These are phyloP conservation scores for Stichodactyla mertensii DNA, from an alignment of 64 coral and sea anemone genomes.

Conservation along the genomic window DNA sequence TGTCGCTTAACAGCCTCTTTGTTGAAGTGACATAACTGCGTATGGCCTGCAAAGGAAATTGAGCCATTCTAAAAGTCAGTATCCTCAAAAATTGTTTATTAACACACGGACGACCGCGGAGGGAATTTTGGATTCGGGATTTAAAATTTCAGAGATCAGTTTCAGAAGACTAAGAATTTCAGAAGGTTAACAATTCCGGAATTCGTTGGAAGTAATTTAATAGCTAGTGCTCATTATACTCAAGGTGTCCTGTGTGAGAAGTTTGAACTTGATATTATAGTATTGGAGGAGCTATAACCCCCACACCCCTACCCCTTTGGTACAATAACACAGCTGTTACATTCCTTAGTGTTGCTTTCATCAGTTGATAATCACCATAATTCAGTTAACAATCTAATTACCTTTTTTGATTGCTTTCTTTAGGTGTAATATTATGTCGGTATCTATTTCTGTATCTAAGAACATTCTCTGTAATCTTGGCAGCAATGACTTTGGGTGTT, in stretches of 20 bases:
- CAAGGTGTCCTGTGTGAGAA: no score
- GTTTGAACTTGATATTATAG: no score
- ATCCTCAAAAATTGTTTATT: no score
- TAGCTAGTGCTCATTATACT: no score
- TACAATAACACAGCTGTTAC: no score
- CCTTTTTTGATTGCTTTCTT: slow-evolving; percentile 17
- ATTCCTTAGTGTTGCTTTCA: no score
- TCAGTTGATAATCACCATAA: not conserved
- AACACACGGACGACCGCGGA: no score
- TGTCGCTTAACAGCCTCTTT: not conserved
- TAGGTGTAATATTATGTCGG: slow-evolving; percentile 5
- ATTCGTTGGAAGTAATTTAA: no score
- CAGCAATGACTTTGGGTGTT: slow-evolving; percentile 43
- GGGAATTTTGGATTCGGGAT: no score
- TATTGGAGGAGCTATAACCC: no score
- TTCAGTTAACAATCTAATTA: not conserved
- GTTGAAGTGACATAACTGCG: slow-evolving; percentile 18
- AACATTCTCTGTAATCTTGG: slow-evolving; percentile 37
- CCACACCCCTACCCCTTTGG: no score
- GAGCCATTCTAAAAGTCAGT: no score
- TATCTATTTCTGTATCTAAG: slow-evolving; percentile 34
- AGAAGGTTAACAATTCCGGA: not conserved
- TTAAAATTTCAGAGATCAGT: not conserved
- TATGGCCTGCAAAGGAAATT: not conserved
- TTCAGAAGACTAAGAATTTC: not conserved